phyloP scores from a whole-genome alignment of 2,888 invertebrate genomes.

The Cyrtodaria siliqua region DNA sequence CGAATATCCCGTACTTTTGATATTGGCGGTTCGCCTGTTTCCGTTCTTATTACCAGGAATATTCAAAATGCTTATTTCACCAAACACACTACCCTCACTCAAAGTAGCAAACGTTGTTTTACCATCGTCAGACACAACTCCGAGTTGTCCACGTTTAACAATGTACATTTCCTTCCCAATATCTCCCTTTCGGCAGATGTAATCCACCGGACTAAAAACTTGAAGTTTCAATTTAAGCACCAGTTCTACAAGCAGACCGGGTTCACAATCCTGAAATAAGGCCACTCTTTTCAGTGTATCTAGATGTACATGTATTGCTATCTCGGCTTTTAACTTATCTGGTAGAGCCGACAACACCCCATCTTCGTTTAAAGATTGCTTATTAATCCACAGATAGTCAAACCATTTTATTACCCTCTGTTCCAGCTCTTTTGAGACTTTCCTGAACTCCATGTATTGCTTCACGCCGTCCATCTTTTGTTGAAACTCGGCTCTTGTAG shows the following conservation, averaged over 20 bases:
- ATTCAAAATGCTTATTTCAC: constrained; percentile 86
- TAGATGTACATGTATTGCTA: constrained; percentile 82
- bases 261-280: constrained; percentile 83
- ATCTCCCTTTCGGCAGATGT: constrained; percentile 97
- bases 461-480: too few relatives aligned
- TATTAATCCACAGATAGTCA: too few relatives aligned
- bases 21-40: constrained; percentile 96
- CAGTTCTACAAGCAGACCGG: constrained; percentile 81
- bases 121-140: constrained; percentile 81
- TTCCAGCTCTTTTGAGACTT: too few relatives aligned
- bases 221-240: constrained; percentile 81
- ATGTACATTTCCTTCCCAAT: constrained; percentile 93
- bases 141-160: constrained; percentile 79
- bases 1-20: constrained; percentile 90
- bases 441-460: too few relatives aligned
- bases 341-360: too few relatives aligned
- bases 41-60: constrained; percentile 88
- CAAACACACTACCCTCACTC: constrained; percentile 85
- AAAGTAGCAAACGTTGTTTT: constrained; percentile 84
- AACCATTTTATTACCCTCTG: too few relatives aligned
- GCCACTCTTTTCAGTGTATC: constrained; percentile 78
- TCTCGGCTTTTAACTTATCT: too few relatives aligned
- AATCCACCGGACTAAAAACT: constrained; percentile 97
- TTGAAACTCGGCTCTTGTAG: too few relatives aligned
- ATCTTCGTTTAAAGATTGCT: too few relatives aligned